Percentiles rank a stretch among this genome's conserved stretches.
phyloP scores from a whole-genome alignment of 2,888 invertebrate species.

The Phania funesta region DNA sequence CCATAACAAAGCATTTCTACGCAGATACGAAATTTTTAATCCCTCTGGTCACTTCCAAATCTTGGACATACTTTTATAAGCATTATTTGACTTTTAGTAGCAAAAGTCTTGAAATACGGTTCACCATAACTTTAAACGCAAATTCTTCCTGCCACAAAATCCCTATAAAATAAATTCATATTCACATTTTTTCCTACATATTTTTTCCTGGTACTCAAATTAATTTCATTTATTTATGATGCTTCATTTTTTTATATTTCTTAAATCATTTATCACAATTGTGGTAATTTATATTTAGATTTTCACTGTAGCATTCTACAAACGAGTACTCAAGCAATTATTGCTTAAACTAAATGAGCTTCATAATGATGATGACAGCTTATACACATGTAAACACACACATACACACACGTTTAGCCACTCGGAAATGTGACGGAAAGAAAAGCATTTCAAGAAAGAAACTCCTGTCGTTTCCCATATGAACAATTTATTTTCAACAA shows the following conservation, averaged over 20 bases:
- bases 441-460: conserved; percentile 14
- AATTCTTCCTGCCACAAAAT: too few relatives aligned
- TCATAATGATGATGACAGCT: conserved; percentile 48
- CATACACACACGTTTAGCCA: conserved; percentile 30
- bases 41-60: too few relatives aligned
- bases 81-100: too few relatives aligned
- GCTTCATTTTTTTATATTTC: not conserved
- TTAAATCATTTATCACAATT: conserved; percentile 53
- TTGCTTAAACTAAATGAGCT: conserved; percentile 25
- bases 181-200: too few relatives aligned
- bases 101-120: too few relatives aligned
- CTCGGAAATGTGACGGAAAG: conserved; percentile 22
- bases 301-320: conserved; percentile 7
- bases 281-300: conserved; percentile 17
- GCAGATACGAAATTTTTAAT: too few relatives aligned
- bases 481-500: conserved; percentile 55
- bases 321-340: conserved; percentile 35
- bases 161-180: too few relatives aligned
- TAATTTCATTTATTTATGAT: too few relatives aligned
- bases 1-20: too few relatives aligned
- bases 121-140: too few relatives aligned
- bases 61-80: too few relatives aligned
- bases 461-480: conserved; percentile 58
- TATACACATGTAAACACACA: conserved; percentile 24
- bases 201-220: too few relatives aligned